A percentile compares a stretch with the other conserved stretches of the same genome.
Evolutionary conservation across 2,888 invertebrate species (phyloP).

Genomic region (Polydrusus cervinus): DNA sequence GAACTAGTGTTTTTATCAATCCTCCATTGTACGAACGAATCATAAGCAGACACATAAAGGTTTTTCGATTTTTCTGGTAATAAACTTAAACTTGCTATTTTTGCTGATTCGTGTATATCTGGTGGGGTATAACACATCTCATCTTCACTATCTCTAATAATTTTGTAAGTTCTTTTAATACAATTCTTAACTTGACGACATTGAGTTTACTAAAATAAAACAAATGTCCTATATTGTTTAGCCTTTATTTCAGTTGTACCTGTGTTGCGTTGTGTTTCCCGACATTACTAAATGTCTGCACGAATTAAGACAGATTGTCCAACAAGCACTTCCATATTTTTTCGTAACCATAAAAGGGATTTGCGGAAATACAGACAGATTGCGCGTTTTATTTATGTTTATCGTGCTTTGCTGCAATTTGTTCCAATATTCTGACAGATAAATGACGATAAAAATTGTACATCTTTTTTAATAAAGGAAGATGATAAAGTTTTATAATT

Average conservation of each 20-base stretch:
- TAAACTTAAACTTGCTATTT: no score
- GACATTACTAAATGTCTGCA: conserved; percentile 20
- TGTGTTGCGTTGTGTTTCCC: conserved; percentile 8
- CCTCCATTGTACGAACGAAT: no score
- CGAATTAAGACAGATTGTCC: conserved; percentile 50
- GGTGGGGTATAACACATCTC: no score
- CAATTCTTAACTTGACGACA: no score
- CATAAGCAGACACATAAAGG: no score
- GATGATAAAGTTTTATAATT: conserved; percentile 38
- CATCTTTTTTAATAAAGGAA: conserved; percentile 60
- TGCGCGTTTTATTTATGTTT: conserved; percentile 68
- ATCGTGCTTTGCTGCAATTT: conserved; percentile 67
- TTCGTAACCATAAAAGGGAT: conserved; percentile 62
- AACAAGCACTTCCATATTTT: conserved; percentile 42
- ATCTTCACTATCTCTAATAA: no score
- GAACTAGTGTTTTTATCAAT: no score
- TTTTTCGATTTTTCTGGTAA: no score
- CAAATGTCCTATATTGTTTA: no score
- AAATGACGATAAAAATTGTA: conserved; percentile 66
- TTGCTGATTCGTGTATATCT: no score
- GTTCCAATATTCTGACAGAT: conserved; percentile 67
- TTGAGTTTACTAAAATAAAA: no score
- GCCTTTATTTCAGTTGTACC: neutral
- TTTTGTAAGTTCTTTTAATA: no score
- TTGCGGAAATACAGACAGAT: conserved; percentile 67